A percentile compares a stretch with the other conserved stretches of the same genome.
These are phyloP conservation scores for Micromesistius poutassou DNA, from an alignment of 2,797 vertebrate species.

Conservation along the genomic window DNA sequence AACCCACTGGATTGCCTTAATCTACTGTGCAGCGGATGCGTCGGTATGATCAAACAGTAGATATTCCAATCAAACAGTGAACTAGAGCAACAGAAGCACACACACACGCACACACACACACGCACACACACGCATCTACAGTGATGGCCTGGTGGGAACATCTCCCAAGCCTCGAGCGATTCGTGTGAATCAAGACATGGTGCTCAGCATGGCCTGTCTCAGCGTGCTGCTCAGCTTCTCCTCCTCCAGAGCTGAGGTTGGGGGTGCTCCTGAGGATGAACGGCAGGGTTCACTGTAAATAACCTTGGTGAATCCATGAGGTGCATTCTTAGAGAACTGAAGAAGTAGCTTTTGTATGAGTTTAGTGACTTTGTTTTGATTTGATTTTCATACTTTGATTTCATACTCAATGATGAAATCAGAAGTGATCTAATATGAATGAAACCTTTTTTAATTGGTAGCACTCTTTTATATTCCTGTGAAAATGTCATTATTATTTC, in stretches of 20 bases:
- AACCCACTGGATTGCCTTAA: slow-evolving; percentile 61
- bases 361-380: not conserved
- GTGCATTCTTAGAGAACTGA: not conserved
- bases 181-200: slow-evolving; percentile 22
- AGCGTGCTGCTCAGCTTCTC: not conserved
- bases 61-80: slow-evolving; percentile 57
- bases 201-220: slow-evolving; percentile 13
- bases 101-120: slow-evolving; percentile 38
- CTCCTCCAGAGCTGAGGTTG: not conserved
- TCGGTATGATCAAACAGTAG: slow-evolving; percentile 60
- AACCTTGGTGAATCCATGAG: not conserved
- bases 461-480: not conserved
- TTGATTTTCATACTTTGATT: too few relatives aligned
- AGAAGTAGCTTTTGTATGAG: not conserved
- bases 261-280: not conserved
- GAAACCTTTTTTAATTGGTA: too few relatives aligned
- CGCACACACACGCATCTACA: not conserved
- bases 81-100: slow-evolving; percentile 32
- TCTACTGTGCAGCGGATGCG: slow-evolving; percentile 57
- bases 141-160: slow-evolving; percentile 32
- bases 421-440: too few relatives aligned
- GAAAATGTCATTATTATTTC: not conserved
- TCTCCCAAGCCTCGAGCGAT: slow-evolving; percentile 23
- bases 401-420: too few relatives aligned
- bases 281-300: not conserved